Conservation (phyloP, 2,797 vertebrate species). For the Ceryle rudis region DNA sequence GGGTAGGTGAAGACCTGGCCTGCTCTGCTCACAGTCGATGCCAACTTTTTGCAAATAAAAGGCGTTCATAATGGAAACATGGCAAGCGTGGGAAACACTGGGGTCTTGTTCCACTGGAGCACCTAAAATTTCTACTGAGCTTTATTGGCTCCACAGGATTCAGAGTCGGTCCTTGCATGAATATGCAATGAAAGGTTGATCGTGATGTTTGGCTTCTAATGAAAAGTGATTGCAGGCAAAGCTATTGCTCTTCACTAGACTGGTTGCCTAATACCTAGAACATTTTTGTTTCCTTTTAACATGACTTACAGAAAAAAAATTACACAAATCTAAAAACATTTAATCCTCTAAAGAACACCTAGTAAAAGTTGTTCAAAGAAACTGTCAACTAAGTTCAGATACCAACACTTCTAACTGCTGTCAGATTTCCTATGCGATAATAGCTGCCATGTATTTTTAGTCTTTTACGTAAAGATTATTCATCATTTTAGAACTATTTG, state of each 20-base stretch:
- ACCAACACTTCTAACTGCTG: not conserved
- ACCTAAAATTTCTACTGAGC: not conserved
- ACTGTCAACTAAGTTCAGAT: not conserved
- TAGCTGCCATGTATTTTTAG: conserved; percentile 11
- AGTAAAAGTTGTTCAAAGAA: conserved; percentile 18
- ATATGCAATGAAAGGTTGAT: not conserved
- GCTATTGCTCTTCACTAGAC: not conserved
- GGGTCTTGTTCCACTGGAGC: not conserved
- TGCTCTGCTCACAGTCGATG: not conserved
- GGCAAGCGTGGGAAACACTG: not conserved
- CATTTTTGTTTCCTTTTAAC: conserved; percentile 3
- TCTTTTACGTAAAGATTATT: conserved; percentile 24
- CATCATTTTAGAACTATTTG: conserved; percentile 12
- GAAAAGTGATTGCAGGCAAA: not conserved
- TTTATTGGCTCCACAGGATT: not conserved
- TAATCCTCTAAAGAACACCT: not conserved
- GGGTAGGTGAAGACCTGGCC: not conserved
- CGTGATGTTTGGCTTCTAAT: not conserved
- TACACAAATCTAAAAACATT: not conserved
- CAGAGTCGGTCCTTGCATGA: not conserved
- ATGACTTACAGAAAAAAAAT: not conserved
- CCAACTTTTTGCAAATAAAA: not conserved
- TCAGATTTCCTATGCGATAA: not conserved
- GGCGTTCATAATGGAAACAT: not conserved
- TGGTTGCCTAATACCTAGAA: not conserved